Conservation (phyloP, 1,140 invertebrate species). For the Eueides isabella region DNA sequence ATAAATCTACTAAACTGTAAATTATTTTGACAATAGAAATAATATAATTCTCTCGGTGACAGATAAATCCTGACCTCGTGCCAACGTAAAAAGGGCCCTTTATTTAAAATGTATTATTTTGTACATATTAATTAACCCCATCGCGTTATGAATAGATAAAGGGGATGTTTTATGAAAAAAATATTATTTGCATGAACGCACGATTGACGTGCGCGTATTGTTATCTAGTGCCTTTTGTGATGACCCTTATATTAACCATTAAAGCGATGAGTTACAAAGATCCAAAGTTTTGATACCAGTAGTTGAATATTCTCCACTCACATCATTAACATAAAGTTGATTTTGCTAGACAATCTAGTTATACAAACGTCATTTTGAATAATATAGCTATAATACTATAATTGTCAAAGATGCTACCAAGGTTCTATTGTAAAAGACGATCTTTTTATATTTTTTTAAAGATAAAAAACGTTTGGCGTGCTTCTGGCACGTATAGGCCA, state of each 20-base stretch:
- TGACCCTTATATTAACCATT: slow-evolving; percentile 79
- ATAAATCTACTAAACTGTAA: slow-evolving; percentile 69
- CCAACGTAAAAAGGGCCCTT: slow-evolving; percentile 73
- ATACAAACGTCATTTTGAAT: slow-evolving; percentile 56
- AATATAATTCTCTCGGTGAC: slow-evolving; percentile 74
- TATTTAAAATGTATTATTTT: slow-evolving; percentile 79
- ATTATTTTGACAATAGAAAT: slow-evolving; percentile 72
- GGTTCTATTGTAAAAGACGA: slow-evolving; percentile 73
- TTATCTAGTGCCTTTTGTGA: slow-evolving; percentile 80
- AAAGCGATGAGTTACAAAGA: slow-evolving; percentile 52
- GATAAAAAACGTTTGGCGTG: slow-evolving; percentile 82
- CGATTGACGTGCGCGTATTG: slow-evolving; percentile 80
- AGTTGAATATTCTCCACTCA: slow-evolving; percentile 54
- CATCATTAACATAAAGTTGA: slow-evolving; percentile 59
- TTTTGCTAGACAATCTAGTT: slow-evolving; percentile 43
- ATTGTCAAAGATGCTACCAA: slow-evolving; percentile 82
- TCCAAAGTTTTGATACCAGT: slow-evolving; percentile 44
- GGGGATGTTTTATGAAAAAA: slow-evolving; percentile 75
- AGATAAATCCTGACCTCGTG: slow-evolving; percentile 75
- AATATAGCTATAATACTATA: slow-evolving; percentile 70
- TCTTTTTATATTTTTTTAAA: slow-evolving; percentile 79
- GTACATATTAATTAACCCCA: slow-evolving; percentile 82
- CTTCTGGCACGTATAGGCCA: slow-evolving; percentile 77
- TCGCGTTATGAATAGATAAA: slow-evolving; percentile 74
- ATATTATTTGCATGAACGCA: slow-evolving; percentile 80